Evolutionary conservation across 2,113 vertebrate species (phyloP), one percentile per base, ranked within the genome.

Genomic region (Tapirus terrestris): DNA sequence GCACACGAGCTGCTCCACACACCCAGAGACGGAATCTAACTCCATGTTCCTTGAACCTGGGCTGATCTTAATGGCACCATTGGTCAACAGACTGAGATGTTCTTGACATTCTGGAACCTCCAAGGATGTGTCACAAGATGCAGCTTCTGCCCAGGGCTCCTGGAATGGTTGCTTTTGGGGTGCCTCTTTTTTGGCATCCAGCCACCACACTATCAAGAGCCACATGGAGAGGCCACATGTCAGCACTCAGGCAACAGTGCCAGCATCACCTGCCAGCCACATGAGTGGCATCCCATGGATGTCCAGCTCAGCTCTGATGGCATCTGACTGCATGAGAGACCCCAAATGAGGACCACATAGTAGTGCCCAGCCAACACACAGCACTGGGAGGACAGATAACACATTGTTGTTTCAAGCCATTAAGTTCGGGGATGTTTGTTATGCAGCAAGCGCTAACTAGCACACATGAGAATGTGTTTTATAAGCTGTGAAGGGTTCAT

Each of bases 341-440:
- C 56, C 27, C 9, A 7, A 18, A 29, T 0, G 36, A n/a, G 61
- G 56, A 23, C 16, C 17, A 4, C 7, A 8, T 0, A 0, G 23
- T 2, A 10, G 18, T 2, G 4, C 43, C 48, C 61, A 31, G 56
- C 21, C 80, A 23, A 25, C 10, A 21, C 3, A 7, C 20, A n/a
- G 61, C 29, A 6, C 29, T 36, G 29, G 10, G 36, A 36, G 63
- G 51, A 8, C 25, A 29, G 8, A 14, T 21, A 3, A 13, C 1
- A 8, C 5, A 4, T 23, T 8, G 5, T 27, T 16, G 20, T 58
- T 76, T n/a, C 18, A 75, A 56, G 43, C n/a, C 76, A 11, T 31
- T 31, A 13, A 6, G 56, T 6, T n/a, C 33, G 27, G 43, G n/a
- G 14, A 14, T 48, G 36, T 25, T 51, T 83, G 20, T 29, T n/a